Percentiles rank a stretch among this genome's conserved stretches.
phyloP scores from a whole-genome alignment of 2,797 vertebrate species.

The Poliocrania exsul region DNA sequence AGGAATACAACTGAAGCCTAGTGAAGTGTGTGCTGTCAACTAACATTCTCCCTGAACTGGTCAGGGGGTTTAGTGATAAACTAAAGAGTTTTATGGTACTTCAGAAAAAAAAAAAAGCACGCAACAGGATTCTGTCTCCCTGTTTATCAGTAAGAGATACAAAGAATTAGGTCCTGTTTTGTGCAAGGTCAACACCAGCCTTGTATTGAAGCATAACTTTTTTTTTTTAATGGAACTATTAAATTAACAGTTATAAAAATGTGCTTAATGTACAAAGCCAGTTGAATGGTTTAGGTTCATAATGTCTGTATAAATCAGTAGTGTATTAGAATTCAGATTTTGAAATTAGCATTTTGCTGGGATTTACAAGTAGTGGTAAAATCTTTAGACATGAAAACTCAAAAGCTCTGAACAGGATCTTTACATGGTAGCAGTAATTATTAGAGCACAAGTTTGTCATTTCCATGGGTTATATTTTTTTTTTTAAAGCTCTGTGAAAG shows the following conservation, averaged over 20 bases:
- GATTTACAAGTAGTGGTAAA: constrained; percentile 49
- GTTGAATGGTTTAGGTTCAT: constrained; percentile 27
- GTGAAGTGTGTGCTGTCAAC: background rate
- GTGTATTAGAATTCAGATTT: constrained; percentile 43
- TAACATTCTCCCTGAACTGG: background rate
- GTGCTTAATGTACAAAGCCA: constrained; percentile 26
- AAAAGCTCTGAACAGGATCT: constrained; percentile 34
- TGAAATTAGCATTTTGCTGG: constrained; percentile 39
- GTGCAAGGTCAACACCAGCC: constrained; percentile 29
- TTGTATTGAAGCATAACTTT: background rate
- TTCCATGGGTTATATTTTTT: background rate
- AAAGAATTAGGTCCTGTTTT: constrained; percentile 4
- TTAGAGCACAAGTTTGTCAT: constrained; percentile 37
- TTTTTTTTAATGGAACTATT: background rate
- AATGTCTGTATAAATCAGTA: constrained; percentile 40
- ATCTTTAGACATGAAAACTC: constrained; percentile 40
- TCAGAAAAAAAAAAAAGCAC: background rate
- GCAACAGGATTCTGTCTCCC: constrained; percentile 1
- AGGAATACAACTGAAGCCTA: constrained; percentile 16
- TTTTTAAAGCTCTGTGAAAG: constrained; percentile 32
- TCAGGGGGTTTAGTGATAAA: constrained; percentile 24
- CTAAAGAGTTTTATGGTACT: constrained; percentile 9
- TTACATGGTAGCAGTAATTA: constrained; percentile 33
- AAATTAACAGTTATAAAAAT: background rate
- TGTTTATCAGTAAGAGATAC: constrained; percentile 27